These are phyloP conservation scores for Pachyrhynchus sulphureomaculatus DNA, from an alignment of 1,140 invertebrate genomes.

Conservation along the genomic window DNA sequence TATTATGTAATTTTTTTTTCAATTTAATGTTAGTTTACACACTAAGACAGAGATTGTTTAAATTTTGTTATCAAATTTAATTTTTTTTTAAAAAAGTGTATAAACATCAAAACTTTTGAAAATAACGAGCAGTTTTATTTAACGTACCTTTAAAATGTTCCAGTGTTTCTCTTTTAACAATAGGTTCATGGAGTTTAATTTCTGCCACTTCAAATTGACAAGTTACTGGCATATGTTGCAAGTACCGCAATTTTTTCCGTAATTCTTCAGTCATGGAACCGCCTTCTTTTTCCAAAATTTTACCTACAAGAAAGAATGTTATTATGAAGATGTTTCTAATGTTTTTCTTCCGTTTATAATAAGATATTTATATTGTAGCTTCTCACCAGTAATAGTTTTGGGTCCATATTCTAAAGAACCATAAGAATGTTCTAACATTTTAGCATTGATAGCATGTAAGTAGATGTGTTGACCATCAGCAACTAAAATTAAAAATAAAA, in stretches of 20 bases:
- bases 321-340: too few species aligned
- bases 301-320: conserved; percentile 3
- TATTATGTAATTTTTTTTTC: too few species aligned
- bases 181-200: conserved; percentile 72
- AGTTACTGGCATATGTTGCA: conserved; percentile 86
- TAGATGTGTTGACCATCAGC: conserved; percentile 91
- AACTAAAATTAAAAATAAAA: conserved; percentile 60
- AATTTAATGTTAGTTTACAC: too few species aligned
- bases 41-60: too few species aligned
- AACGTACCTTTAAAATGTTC: conserved; percentile 64
- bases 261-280: conserved; percentile 81
- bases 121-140: too few species aligned
- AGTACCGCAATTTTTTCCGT: conserved; percentile 73
- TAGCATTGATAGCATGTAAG: conserved; percentile 86
- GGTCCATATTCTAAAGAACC: conserved; percentile 80
- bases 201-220: conserved; percentile 90
- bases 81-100: too few species aligned
- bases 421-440: conserved; percentile 85
- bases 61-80: too few species aligned
- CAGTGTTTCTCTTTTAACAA: conserved; percentile 68
- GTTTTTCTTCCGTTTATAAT: too few species aligned
- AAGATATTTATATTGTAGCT: too few species aligned
- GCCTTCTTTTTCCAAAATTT: conserved; percentile 80
- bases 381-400: conserved; percentile 64
- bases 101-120: too few species aligned